phyloP scores from a whole-genome alignment of 2,888 invertebrate genomes.

The Octodonta nipae region DNA sequence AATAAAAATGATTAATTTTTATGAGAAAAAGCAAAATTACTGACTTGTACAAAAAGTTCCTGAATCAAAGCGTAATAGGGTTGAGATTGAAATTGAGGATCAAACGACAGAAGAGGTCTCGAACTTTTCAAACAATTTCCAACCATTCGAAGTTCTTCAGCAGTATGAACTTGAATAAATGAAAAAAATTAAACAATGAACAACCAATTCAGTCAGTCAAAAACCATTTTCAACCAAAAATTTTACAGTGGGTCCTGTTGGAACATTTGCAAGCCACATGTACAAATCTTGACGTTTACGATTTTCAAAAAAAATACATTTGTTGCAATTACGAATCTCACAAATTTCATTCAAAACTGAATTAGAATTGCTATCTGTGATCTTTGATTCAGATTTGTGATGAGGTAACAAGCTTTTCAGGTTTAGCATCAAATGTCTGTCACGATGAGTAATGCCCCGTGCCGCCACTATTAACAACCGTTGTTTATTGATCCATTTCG shows the following conservation, averaged over 20 bases:
- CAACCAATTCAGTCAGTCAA: too few species aligned
- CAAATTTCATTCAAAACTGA: slow-evolving; percentile 87
- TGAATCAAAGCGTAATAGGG: slow-evolving; percentile 67
- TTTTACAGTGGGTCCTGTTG: slow-evolving; percentile 84
- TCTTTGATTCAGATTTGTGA: slow-evolving; percentile 82
- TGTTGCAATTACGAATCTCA: slow-evolving; percentile 94
- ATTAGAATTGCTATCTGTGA: slow-evolving; percentile 81
- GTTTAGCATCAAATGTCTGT: slow-evolving; percentile 92
- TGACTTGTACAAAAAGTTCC: slow-evolving; percentile 69
- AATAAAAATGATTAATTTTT: too few species aligned
- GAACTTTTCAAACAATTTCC: slow-evolving; percentile 94
- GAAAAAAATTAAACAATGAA: too few species aligned
- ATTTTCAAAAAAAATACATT: slow-evolving; percentile 87
- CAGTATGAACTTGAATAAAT: slow-evolving; percentile 71
- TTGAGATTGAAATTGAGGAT: slow-evolving; percentile 61
- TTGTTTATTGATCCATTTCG: slow-evolving; percentile 92
- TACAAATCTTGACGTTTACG: slow-evolving; percentile 85
- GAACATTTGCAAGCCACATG: slow-evolving; percentile 81
- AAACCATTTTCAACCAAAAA: slow-evolving; percentile 92
- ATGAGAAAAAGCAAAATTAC: too few species aligned
- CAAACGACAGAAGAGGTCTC: slow-evolving; percentile 87
- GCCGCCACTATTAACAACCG: slow-evolving; percentile 88
- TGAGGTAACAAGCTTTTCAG: slow-evolving; percentile 86
- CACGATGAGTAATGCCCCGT: slow-evolving; percentile 80
- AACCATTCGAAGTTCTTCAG: slow-evolving; percentile 92